Evolutionary conservation across 2,797 vertebrate genomes (phyloP), one percentile per base, ranked within the genome.

Genomic region (Fistularia commersonii): DNA sequence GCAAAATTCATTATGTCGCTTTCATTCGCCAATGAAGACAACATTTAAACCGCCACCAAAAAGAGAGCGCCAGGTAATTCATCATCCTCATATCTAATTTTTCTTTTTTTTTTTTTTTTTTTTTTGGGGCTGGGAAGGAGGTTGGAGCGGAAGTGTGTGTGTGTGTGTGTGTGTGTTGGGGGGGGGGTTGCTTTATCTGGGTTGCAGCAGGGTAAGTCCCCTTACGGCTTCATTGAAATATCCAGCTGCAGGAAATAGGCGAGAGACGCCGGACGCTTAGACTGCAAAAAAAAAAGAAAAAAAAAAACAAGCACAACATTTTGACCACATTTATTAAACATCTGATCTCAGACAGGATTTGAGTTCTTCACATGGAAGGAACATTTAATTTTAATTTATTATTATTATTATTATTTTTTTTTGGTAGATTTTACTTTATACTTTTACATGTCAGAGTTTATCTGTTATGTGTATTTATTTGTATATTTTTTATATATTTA

Each of bases 1-100:
- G 58, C 60, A 74, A 69, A 77, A 79, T 79, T 68, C 77, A 79
- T 79, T 81, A 81, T 74, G 41, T 55, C 36, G 49, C 38, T 65
- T 68, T 80, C 61, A 80, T 72, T 68, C 52, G 72, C 60, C 52
- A 77, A 64, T 79, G 69, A 72, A 70, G 66, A 69, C 57, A 62
- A 74, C 78, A 78, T 68, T 64, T 60, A 70, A 65, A 64, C 41
- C 34, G 50, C 52, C 32, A 31, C 32, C 13, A 39, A 66, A 62
- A 53, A 45, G 41, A 23, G 23, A 23, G 4, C 14, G 39, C 3
- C 3, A 8, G 38, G 54, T 65, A 59, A 83, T 78, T 74, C 51
- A 81, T 81, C 64, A 72, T 44, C 52, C 35, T 36, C 13, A 36
- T 45, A 64, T 33, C 63, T 72, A 23, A 2, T 23, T 23, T 23